These are phyloP conservation scores for Prunella fulvescens DNA, from an alignment of 2,113 vertebrate species.

Conservation along the genomic window DNA sequence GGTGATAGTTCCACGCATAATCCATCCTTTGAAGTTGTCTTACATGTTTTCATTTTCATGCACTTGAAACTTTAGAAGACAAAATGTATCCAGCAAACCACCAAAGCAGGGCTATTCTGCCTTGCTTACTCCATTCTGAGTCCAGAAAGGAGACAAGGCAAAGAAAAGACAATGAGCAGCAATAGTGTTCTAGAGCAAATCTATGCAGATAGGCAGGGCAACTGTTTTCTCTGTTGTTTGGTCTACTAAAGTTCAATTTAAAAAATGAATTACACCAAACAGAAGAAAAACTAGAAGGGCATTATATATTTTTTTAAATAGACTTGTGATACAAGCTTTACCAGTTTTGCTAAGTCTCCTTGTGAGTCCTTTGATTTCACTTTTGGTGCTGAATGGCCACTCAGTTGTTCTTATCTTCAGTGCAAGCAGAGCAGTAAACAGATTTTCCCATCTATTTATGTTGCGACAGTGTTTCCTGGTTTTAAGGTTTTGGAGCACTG, in stretches of 20 bases:
- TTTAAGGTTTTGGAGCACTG: neutral
- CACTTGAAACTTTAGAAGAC: neutral
- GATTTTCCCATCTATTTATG: neutral
- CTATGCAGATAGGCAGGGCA: neutral
- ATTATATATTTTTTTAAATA: neutral
- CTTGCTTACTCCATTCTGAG: neutral
- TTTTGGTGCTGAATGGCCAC: neutral
- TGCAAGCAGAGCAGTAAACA: neutral
- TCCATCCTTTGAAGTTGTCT: neutral
- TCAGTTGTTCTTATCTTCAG: neutral
- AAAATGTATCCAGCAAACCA: neutral
- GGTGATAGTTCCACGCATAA: neutral
- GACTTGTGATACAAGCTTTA: neutral
- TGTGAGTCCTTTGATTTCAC: neutral
- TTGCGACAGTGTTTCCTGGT: accelerated
- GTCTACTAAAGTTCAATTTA: neutral
- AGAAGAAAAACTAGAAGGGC: neutral
- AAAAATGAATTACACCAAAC: neutral
- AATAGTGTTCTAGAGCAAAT: neutral
- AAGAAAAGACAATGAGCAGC: neutral
- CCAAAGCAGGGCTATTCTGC: neutral
- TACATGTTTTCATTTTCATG: accelerated
- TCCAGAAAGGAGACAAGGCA: neutral
- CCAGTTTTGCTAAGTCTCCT: neutral
- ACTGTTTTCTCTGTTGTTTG: neutral